A percentile compares a stretch with the other conserved stretches of the same genome.
phyloP scores from a whole-genome alignment of 2,888 invertebrate genomes.

The Drosophila rubida region DNA sequence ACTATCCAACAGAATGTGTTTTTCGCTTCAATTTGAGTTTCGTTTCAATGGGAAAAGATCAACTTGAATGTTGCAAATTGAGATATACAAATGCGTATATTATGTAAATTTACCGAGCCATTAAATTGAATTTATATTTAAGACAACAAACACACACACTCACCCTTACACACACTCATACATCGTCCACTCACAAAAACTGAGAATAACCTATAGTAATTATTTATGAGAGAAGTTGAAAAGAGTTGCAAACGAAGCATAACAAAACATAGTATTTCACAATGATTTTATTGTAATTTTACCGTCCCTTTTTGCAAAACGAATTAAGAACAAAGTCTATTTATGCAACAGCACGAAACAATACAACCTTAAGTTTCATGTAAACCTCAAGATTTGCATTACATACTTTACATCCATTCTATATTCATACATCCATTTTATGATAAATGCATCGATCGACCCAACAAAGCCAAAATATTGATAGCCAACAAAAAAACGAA shows the following conservation, averaged over 20 bases:
- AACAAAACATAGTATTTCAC: conserved; percentile 56
- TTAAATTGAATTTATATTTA: conserved; percentile 84
- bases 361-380: conserved; percentile 65
- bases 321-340: conserved; percentile 67
- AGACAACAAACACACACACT: conserved; percentile 53
- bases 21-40: conserved; percentile 59
- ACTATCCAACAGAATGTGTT: conserved; percentile 31
- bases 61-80: conserved; percentile 45
- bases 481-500: conserved; percentile 55
- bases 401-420: conserved; percentile 18
- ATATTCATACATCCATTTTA: conserved; percentile 24
- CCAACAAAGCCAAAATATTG: conserved; percentile 74
- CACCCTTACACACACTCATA: conserved; percentile 50
- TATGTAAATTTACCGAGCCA: conserved; percentile 84
- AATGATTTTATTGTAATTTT: conserved; percentile 85
- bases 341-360: conserved; percentile 68
- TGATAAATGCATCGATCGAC: conserved; percentile 45
- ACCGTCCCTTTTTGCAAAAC: conserved; percentile 84
- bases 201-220: conserved; percentile 58
- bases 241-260: conserved; percentile 17
- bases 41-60: conserved; percentile 50
- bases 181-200: conserved; percentile 61
- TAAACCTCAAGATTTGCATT: conserved; percentile 20
- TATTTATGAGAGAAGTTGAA: conserved; percentile 55
- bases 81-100: conserved; percentile 69